Conservation (phyloP, 2,888 invertebrate species). For the Pocota personata region DNA sequence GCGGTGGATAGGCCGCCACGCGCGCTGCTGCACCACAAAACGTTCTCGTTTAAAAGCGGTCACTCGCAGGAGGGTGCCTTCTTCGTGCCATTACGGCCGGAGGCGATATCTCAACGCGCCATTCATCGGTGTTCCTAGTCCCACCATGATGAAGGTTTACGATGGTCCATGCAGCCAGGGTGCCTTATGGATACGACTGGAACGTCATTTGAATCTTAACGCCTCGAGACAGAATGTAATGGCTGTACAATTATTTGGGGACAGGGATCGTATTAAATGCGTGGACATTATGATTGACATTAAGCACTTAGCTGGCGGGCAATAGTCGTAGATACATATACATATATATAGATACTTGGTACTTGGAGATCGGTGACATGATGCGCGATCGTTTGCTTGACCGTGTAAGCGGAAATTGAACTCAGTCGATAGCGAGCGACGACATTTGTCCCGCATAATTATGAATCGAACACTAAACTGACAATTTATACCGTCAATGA, state of each 20-base stretch:
- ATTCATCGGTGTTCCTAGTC: slow-evolving; percentile 4
- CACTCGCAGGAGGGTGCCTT: slow-evolving; percentile 72
- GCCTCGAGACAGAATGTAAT: slow-evolving; percentile 65
- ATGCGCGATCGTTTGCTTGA: slow-evolving; percentile 9
- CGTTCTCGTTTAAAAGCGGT: slow-evolving; percentile 71
- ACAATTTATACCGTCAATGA: slow-evolving; percentile 55
- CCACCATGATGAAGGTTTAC: neutral
- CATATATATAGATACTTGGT: neutral
- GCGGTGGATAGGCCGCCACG: neutral
- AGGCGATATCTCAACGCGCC: slow-evolving; percentile 55
- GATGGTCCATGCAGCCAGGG: slow-evolving; percentile 14
- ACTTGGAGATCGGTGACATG: slow-evolving; percentile 33
- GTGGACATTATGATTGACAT: slow-evolving; percentile 74
- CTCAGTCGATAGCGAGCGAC: slow-evolving; percentile 4
- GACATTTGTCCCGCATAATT: slow-evolving; percentile 66
- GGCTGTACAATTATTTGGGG: slow-evolving; percentile 66
- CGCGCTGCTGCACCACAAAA: neutral
- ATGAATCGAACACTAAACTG: slow-evolving; percentile 61
- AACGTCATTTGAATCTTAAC: slow-evolving; percentile 59
- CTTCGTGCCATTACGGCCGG: slow-evolving; percentile 32
- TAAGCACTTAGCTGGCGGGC: slow-evolving; percentile 70
- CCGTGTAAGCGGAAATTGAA: slow-evolving; percentile 10
- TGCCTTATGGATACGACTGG: slow-evolving; percentile 61
- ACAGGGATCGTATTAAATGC: slow-evolving; percentile 69
- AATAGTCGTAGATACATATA: neutral